Base-by-base conservation (phyloP, 1,140 invertebrate genomes). In the Nylanderia fulva region DNA sequence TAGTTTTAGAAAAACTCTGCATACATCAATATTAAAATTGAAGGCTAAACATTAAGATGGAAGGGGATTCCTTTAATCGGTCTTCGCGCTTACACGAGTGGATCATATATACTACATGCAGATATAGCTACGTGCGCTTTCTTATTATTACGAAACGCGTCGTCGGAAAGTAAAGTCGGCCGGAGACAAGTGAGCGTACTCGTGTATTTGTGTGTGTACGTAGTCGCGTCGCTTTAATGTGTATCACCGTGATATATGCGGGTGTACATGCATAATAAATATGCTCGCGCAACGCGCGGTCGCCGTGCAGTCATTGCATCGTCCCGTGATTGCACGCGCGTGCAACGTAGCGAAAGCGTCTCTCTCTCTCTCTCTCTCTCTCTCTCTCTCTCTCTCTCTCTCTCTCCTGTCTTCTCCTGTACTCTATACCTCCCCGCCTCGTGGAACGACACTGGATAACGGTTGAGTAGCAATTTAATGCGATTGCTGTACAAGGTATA, bases 221-320 rank as follows among this genome's bases (percentile, higher is more conserved):
- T 0, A 21, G 15, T 13, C 1, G 33, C 45, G 64, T 85, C 45
- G 54, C 8, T 87, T 79, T 86, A 82, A 80, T 86, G 80, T 74
- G 80, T 83, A 60, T 56, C 79, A 48, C 45, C 52, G 80, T 86
- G 79, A 83, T 86, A 86, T 69, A 84, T 63, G 72, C 71, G 56
- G 80, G 52, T 76, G 52, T 84, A 69, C 58, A 84, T 71, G 82
- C 64, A 85, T 85, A 87, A 87, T 68, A 85, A 85, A 85, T 71
- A 33, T 11, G 60, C 27, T 15, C 63, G 86, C 56, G 76, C 76
- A 71, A 45, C 68, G 61, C 85, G 80, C 66, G 36, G 79, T 71
- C 52, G 64, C 79, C n/a, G 64, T 61, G 52, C 79, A 77, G 63
- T 45, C 56, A 69, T 60, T 58, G 75, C 21, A 27, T 33, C 66